Percentiles rank a stretch among this genome's conserved stretches.
Evolutionary conservation across 2,113 vertebrate genomes (phyloP).

Genomic region (Nicator chloris): DNA sequence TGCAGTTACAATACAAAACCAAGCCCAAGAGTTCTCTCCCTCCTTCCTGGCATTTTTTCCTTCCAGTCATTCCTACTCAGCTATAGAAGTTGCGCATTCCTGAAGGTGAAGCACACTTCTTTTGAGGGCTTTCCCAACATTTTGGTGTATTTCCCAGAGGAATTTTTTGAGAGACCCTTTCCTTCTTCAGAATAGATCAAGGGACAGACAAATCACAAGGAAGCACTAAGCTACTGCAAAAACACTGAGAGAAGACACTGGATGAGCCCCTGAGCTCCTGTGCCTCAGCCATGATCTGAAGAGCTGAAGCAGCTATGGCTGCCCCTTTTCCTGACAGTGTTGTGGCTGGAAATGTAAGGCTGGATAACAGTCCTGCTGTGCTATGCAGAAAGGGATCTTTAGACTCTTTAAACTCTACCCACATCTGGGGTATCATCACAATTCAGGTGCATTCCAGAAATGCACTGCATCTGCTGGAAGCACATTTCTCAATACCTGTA

Average conservation of each 20-base stretch:
- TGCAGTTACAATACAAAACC: neutral
- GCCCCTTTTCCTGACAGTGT: neutral
- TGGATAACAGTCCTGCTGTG: neutral
- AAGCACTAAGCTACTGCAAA: neutral
- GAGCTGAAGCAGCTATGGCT: neutral
- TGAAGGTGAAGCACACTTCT: neutral
- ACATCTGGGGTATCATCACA: neutral
- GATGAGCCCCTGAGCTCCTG: neutral
- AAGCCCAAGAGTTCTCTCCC: neutral
- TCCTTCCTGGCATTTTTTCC: neutral
- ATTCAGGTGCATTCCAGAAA: neutral
- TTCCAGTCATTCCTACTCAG: neutral
- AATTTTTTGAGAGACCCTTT: neutral
- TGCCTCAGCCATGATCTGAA: neutral
- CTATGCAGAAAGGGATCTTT: neutral
- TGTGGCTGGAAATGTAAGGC: accelerated
- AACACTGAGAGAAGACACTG: accelerated
- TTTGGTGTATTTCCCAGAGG: accelerated
- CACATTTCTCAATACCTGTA: neutral
- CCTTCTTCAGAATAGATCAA: neutral
- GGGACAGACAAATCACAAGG: neutral
- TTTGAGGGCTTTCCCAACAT: neutral
- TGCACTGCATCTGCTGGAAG: neutral
- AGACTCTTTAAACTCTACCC: neutral
- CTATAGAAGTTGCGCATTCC: neutral